Conservation (phyloP, 2,888 invertebrate genomes). For the Aporophyla nigra region DNA sequence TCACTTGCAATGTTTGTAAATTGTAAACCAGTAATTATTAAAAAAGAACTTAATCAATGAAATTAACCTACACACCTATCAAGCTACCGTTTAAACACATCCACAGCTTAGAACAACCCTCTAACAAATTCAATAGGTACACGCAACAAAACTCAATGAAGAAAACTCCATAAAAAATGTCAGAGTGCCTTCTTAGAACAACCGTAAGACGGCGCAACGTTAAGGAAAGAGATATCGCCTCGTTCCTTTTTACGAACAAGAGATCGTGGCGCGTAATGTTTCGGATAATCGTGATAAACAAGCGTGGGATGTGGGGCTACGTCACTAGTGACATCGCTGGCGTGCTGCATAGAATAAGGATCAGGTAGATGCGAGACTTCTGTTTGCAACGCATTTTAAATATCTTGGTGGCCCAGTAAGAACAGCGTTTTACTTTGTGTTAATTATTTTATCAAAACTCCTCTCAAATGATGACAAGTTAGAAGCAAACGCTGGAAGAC, state of each 20-base stretch:
- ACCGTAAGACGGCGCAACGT: conserved; percentile 59
- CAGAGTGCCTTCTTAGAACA: conserved; percentile 58
- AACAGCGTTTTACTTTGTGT: no score
- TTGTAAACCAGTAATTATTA: not conserved
- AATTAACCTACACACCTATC: not conserved
- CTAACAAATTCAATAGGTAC: conserved; percentile 26
- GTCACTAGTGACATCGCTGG: conserved; percentile 52
- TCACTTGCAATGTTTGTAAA: not conserved
- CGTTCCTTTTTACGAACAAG: conserved; percentile 69
- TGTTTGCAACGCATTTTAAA: not conserved
- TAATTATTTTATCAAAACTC: no score
- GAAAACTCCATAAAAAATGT: conserved; percentile 59
- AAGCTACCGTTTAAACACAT: no score
- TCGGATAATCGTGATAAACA: conserved; percentile 68
- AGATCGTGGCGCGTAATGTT: conserved; percentile 67
- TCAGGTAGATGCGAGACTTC: conserved; percentile 12
- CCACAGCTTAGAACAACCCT: not conserved
- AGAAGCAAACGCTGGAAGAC: not conserved
- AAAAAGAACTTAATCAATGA: not conserved
- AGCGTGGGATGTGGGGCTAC: conserved; percentile 52
- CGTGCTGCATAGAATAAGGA: conserved; percentile 20
- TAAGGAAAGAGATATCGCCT: conserved; percentile 67
- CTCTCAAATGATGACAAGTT: no score
- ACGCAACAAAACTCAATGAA: conserved; percentile 41
- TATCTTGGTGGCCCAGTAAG: no score